phyloP scores from a whole-genome alignment of 2,113 vertebrate genomes.

The Ceuthmochares aereus region DNA sequence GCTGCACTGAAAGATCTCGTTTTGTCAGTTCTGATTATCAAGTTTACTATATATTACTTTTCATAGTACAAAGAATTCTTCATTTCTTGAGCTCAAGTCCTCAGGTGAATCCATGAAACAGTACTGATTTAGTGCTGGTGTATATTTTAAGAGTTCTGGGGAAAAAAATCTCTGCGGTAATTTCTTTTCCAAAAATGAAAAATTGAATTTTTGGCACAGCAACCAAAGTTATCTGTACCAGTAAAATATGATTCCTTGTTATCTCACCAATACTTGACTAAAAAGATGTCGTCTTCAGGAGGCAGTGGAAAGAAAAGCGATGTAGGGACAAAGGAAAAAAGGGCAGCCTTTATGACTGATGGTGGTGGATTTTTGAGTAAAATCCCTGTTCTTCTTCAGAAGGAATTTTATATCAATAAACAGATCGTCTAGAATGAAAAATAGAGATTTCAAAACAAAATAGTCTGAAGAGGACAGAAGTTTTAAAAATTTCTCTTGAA shows the following conservation, averaged over 20 bases:
- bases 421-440: not conserved
- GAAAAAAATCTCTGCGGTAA: not conserved
- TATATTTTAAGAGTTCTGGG: not conserved
- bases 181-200: constrained; percentile 11
- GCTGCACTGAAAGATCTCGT: not conserved
- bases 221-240: not conserved
- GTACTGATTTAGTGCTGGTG: not conserved
- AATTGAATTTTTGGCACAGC: not conserved
- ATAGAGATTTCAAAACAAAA: not conserved
- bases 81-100: not conserved
- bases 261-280: not conserved
- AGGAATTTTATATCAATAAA: not conserved
- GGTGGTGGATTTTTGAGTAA: not conserved
- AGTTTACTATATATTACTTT: not conserved
- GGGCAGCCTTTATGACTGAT: not conserved
- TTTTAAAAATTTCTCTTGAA: not conserved
- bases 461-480: not conserved
- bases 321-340: not conserved
- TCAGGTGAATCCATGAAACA: not conserved
- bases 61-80: not conserved
- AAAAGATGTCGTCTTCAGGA: not conserved
- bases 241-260: not conserved
- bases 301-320: not conserved
- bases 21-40: not conserved
- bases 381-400: not conserved